phyloP scores from a whole-genome alignment of 2,888 invertebrate genomes.

The Drosophila macrospina region DNA sequence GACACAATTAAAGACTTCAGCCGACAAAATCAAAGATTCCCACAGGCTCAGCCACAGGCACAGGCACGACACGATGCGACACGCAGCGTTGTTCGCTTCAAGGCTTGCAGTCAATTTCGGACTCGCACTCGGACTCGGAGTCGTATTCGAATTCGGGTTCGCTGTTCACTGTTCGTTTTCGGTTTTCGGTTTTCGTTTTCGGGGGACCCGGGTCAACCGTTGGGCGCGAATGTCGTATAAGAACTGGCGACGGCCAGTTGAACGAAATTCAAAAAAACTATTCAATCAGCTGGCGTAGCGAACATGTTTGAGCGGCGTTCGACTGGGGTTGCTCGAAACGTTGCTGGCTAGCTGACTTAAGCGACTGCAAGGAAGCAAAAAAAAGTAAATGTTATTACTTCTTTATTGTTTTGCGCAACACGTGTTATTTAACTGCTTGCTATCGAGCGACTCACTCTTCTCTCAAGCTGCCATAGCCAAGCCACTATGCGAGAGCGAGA shows the following conservation, averaged over 20 bases:
- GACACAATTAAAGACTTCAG: constrained; percentile 75
- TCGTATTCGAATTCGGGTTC: constrained; percentile 4
- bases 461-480: too few relatives aligned
- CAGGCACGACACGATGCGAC: constrained; percentile 1
- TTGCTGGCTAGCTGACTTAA: background rate
- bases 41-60: constrained; percentile 9
- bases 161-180: constrained; percentile 9
- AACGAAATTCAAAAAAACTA: constrained; percentile 64
- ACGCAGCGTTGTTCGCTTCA: background rate
- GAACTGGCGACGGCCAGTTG: constrained; percentile 64
- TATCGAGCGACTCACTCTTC: too few relatives aligned
- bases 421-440: too few relatives aligned
- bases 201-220: constrained; percentile 59
- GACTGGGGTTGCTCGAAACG: constrained; percentile 25
- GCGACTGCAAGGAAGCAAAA: too few relatives aligned
- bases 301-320: constrained; percentile 64
- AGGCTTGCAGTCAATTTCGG: background rate
- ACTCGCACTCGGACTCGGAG: constrained; percentile 3
- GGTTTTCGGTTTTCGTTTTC: constrained; percentile 16
- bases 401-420: too few relatives aligned
- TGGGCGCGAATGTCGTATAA: constrained; percentile 69
- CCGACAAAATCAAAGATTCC: constrained; percentile 38
- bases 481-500: too few relatives aligned
- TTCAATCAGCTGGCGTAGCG: constrained; percentile 52
- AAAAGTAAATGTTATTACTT: too few relatives aligned